phyloP scores from a whole-genome alignment of 2,888 invertebrate genomes.

The Sesia apiformis region DNA sequence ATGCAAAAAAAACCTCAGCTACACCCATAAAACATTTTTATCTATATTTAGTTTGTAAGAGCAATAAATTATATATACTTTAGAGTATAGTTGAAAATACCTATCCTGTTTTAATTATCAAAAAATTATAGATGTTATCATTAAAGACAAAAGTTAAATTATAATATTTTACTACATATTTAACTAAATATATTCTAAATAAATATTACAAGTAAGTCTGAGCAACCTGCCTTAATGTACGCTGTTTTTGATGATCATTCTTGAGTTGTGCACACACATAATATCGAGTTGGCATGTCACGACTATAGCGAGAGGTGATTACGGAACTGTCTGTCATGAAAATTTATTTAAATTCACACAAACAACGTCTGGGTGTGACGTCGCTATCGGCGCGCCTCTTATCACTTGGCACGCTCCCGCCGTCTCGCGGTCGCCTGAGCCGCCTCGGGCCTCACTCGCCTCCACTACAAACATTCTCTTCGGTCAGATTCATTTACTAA shows the following conservation, averaged over 20 bases:
- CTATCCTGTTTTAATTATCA: too few relatives aligned
- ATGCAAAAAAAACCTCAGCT: too few relatives aligned
- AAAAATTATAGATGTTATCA: too few relatives aligned
- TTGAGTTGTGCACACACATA: conserved; percentile 16
- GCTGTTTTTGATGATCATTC: conserved; percentile 7
- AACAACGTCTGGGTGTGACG: conserved; percentile 75
- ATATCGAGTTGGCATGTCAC: conserved; percentile 52
- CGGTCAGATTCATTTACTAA: conserved; percentile 19
- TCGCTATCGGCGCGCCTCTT: conserved; percentile 73
- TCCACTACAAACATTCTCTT: conserved; percentile 49
- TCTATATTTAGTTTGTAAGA: too few relatives aligned
- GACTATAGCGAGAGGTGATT: conserved; percentile 66
- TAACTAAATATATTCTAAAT: too few relatives aligned
- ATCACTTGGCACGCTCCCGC: conserved; percentile 73
- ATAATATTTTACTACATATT: too few relatives aligned
- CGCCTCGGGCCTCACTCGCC: conserved; percentile 33
- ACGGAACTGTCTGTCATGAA: conserved; percentile 74
- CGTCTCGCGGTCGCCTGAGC: conserved; percentile 54
- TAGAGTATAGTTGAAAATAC: too few relatives aligned
- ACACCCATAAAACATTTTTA: too few relatives aligned
- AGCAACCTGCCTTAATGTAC: neutral
- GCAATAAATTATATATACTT: too few relatives aligned
- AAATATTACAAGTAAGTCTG: too few relatives aligned
- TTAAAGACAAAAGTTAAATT: too few relatives aligned
- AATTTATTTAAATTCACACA: conserved; percentile 75